Conservation (phyloP, 2,797 vertebrate species). For the Xiphophorus birchmanni region DNA sequence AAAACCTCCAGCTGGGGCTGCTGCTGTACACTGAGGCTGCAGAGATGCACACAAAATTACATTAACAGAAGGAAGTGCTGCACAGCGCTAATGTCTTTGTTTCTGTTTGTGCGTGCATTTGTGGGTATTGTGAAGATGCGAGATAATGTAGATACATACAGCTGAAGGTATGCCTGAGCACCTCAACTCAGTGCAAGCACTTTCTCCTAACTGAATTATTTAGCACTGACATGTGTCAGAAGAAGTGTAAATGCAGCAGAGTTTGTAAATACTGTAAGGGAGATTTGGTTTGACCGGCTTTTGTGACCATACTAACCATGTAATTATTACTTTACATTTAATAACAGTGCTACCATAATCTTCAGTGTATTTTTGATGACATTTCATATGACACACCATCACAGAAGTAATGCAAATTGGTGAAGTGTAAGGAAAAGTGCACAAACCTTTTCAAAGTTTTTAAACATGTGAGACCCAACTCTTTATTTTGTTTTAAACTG, state of each 20-base stretch:
- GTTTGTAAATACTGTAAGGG: not conserved
- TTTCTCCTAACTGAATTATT: conserved; percentile 3
- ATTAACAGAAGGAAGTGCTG: conserved; percentile 27
- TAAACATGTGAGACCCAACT: not conserved
- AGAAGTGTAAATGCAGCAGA: not conserved
- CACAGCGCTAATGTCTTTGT: not conserved
- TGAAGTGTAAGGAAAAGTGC: not conserved
- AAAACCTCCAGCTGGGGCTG: conserved; percentile 26
- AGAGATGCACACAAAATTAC: conserved; percentile 35
- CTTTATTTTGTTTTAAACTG: not conserved
- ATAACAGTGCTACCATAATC: not conserved
- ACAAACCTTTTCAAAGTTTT: not conserved
- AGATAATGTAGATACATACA: not conserved
- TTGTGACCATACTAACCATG: not conserved
- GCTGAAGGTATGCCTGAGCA: not conserved
- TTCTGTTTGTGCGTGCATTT: not conserved
- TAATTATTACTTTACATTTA: not conserved
- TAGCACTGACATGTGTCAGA: not conserved
- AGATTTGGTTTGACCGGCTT: not conserved
- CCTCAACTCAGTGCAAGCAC: not conserved
- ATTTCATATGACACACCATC: not conserved
- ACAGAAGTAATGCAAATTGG: not conserved
- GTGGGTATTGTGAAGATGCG: not conserved
- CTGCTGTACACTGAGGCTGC: conserved; percentile 25
- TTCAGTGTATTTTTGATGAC: not conserved